Conservation (phyloP, 1,140 invertebrate genomes). For the Drosophila tani region DNA sequence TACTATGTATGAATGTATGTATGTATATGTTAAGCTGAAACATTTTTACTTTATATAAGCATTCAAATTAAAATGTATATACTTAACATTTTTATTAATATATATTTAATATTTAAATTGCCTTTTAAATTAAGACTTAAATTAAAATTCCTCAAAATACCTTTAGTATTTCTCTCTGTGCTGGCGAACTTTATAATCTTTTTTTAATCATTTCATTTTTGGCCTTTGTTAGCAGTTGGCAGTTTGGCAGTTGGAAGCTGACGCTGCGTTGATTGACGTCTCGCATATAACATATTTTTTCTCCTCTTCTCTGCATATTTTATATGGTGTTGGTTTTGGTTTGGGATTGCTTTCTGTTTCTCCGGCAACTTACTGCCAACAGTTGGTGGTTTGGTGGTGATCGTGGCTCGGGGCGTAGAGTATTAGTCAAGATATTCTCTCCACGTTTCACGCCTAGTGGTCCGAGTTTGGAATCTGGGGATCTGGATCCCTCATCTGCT, state of each 20-base stretch:
- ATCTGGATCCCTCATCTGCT: slow-evolving; percentile 49
- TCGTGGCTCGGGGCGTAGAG: slow-evolving; percentile 50
- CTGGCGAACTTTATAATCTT: slow-evolving; percentile 68
- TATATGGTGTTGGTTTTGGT: slow-evolving; percentile 27
- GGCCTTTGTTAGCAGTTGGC: slow-evolving; percentile 72
- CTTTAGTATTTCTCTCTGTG: slow-evolving; percentile 3
- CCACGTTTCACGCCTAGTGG: slow-evolving; percentile 67
- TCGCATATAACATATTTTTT: slow-evolving; percentile 52
- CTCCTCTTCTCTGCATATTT: slow-evolving; percentile 36
- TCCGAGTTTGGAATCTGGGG: slow-evolving; percentile 11
- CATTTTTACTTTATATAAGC: too few species aligned
- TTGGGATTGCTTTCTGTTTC: background rate
- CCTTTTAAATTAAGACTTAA: too few species aligned
- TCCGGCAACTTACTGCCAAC: slow-evolving; percentile 28
- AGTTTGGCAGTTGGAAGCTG: slow-evolving; percentile 74
- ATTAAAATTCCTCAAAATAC: too few species aligned
- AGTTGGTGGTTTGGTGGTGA: slow-evolving; percentile 57
- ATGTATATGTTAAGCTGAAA: too few species aligned
- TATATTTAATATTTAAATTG: too few species aligned
- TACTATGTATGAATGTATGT: background rate
- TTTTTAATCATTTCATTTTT: slow-evolving; percentile 79
- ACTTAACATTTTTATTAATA: too few species aligned
- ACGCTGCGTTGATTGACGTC: slow-evolving; percentile 77
- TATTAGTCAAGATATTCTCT: slow-evolving; percentile 71
- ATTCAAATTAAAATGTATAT: too few species aligned